A percentile compares a stretch with the other conserved stretches of the same genome.
phyloP scores from a whole-genome alignment of 2,113 vertebrate genomes.

The Calidris pugnax region DNA sequence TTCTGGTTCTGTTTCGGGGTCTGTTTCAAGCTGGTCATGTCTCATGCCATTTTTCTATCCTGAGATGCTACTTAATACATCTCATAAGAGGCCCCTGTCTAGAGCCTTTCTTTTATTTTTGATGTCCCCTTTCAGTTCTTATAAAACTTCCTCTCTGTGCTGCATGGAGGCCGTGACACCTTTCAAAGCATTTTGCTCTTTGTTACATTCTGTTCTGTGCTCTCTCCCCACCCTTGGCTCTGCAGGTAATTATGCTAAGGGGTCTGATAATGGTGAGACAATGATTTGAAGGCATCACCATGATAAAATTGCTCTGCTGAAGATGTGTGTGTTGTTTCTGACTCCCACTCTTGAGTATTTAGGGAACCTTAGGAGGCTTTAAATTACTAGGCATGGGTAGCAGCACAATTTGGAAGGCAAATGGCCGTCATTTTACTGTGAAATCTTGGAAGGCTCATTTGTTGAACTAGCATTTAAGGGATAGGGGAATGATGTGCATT shows the following conservation, averaged over 20 bases:
- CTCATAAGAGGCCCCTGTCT: background rate
- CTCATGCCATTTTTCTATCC: background rate
- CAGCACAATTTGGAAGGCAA: conserved; percentile 17
- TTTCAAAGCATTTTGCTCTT: conserved; percentile 1
- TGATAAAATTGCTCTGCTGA: background rate
- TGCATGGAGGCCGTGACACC: accelerated
- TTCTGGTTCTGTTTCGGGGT: background rate
- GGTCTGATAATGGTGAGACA: background rate
- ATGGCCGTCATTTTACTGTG: conserved; percentile 4
- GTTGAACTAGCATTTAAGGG: background rate
- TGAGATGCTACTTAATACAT: background rate
- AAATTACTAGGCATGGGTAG: background rate
- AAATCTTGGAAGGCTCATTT: background rate
- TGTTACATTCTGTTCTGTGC: background rate
- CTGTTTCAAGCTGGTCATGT: background rate
- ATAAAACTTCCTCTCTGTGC: background rate
- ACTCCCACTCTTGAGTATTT: conserved; percentile 3
- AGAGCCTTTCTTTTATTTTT: background rate
- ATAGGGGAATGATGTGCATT: background rate
- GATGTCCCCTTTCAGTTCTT: background rate
- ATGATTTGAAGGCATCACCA: background rate
- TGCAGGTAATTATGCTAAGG: background rate
- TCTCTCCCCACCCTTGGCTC: background rate
- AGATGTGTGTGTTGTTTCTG: background rate
- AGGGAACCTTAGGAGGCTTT: background rate